Evolutionary conservation across 2,797 vertebrate species (phyloP).

Genomic region (Gymnothorax javanicus): DNA sequence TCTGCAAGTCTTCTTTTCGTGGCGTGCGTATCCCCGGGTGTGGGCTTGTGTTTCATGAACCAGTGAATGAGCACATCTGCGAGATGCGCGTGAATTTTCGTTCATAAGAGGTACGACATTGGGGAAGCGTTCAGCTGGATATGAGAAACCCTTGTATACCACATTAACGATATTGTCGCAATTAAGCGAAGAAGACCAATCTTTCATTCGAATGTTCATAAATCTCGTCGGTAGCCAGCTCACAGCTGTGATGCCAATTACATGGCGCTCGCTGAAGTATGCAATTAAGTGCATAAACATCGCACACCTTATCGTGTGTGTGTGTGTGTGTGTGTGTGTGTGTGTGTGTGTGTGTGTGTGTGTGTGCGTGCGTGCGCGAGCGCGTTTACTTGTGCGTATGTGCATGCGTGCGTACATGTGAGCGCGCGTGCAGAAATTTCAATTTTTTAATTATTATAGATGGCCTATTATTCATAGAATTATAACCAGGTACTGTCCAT

Average conservation of each 20-base stretch:
- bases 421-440: no score
- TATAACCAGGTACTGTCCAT: neutral
- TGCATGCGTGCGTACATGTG: no score
- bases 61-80: neutral
- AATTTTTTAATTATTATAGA: neutral
- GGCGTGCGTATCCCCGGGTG: no score
- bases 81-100: slow-evolving; percentile 5
- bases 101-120: neutral
- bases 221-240: neutral
- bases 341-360: no score
- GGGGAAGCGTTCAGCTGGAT: neutral
- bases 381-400: no score
- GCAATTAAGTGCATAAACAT: slow-evolving; percentile 3
- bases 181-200: neutral
- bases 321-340: neutral
- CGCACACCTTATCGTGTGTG: neutral
- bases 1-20: no score
- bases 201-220: slow-evolving; percentile 2
- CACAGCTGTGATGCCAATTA: slow-evolving; percentile 4
- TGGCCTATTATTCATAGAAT: neutral
- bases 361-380: no score
- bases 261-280: slow-evolving; percentile 25
- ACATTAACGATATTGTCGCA: no score
- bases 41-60: neutral
- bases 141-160: neutral